Evolutionary conservation across 2,113 vertebrate genomes (phyloP), one percentile per base, ranked within the genome.

Genomic region (Macroglossus sobrinus): DNA sequence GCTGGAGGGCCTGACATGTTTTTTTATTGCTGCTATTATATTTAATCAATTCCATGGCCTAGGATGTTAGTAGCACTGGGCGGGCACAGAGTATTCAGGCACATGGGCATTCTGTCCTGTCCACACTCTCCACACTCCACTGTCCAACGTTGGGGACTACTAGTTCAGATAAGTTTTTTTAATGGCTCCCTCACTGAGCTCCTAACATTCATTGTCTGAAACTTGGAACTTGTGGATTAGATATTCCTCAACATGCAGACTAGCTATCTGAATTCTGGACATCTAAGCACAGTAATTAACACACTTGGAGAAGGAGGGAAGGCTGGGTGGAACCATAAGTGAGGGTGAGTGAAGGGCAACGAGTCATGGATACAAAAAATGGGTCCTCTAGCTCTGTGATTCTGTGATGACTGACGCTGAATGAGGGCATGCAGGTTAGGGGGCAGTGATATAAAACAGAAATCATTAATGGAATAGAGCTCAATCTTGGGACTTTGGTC

Each of bases 1-100:
- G 19, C 50, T 57, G 1, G 14, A 53, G 45, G 12, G 40, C 59
- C 45, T 55, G 10, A 55, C 55, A 2, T 22, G 7, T 61, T 71
- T 59, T 40, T 61, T n/a, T 45, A 7, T 43, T 45, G 13, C 14
- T 28, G 78, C 68, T n/a, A 30, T 43, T 0, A 3, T 6, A 19
- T 79, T 64, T 35, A 72, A 47, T 28, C 45, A 18, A 3, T 69
- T 3, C 47, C 2, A 0, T 53, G 68, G 18, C 66, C 26, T 4
- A 3, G 19, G 33, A 6, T 19, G 7, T 69, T 10, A 30, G 0
- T 21, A 38, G 28, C 38, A n/a, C 21, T 5, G 18, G 10, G 1
- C 45, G 33, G 45, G 26, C 26, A 5, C 26, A 28, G 11, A 24
- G 33, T 63, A 6, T 9, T 35, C 0, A 1, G 19, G 15, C 11